These are phyloP conservation scores for Cottoperca gobio DNA, from an alignment of 2,797 vertebrate genomes.

Conservation along the genomic window DNA sequence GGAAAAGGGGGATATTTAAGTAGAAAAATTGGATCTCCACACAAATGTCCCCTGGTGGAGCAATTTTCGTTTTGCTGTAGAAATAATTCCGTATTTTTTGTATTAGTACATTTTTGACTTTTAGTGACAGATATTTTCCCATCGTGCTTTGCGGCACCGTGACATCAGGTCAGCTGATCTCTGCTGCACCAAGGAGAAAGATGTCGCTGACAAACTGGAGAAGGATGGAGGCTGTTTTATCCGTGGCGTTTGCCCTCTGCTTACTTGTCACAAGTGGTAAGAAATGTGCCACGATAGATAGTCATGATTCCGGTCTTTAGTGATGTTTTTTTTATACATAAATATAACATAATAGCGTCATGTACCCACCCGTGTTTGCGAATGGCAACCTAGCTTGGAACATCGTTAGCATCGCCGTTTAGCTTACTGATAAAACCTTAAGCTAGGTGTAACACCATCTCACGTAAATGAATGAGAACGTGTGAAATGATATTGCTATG, in stretches of 20 bases:
- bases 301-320: rapidly evolving
- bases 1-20: no score
- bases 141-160: slow-evolving; percentile 24
- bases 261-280: slow-evolving; percentile 59
- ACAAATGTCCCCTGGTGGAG: no score
- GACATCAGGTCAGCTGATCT: slow-evolving; percentile 74
- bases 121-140: background rate
- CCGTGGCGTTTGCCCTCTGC: slow-evolving; percentile 45
- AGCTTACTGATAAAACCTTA: background rate
- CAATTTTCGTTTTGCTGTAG: no score
- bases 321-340: rapidly evolving
- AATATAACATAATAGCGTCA: rapidly evolving
- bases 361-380: background rate
- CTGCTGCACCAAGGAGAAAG: slow-evolving; percentile 49
- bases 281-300: background rate
- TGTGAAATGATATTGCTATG: no score
- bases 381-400: slow-evolving; percentile 4
- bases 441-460: rapidly evolving
- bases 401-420: slow-evolving; percentile 33
- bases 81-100: no score
- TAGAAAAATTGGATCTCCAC: no score
- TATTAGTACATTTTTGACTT: no score
- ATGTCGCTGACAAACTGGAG: slow-evolving; percentile 60
- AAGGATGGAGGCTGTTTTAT: slow-evolving; percentile 69
- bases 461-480: rapidly evolving